Conservation (phyloP, 2,888 invertebrate species). For the Melangyna quadrimaculata region DNA sequence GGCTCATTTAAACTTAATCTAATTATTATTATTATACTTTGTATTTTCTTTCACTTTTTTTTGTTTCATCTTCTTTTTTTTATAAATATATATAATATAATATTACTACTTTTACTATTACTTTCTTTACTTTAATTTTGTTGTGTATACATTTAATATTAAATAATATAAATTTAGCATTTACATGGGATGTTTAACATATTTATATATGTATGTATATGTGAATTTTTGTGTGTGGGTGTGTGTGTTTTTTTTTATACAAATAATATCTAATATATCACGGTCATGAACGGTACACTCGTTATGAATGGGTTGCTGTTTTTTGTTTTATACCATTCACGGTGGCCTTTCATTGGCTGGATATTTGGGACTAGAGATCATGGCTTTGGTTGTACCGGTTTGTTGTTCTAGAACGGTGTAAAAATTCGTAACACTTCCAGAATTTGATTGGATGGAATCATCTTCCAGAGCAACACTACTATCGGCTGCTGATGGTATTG, state of each 20-base stretch:
- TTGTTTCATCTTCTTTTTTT: constrained; percentile 37
- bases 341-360: constrained; percentile 78
- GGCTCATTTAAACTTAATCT: constrained; percentile 31
- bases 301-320: not conserved
- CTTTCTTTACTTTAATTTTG: constrained; percentile 17
- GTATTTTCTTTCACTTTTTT: constrained; percentile 51
- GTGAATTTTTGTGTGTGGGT: not conserved
- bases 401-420: constrained; percentile 74
- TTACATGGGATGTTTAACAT: constrained; percentile 55
- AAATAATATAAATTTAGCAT: constrained; percentile 57
- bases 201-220: not conserved
- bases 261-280: constrained; percentile 58
- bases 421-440: constrained; percentile 71
- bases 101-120: constrained; percentile 21
- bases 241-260: constrained; percentile 7
- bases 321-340: constrained; percentile 71
- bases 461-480: constrained; percentile 87
- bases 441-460: constrained; percentile 79
- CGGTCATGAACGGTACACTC: constrained; percentile 50
- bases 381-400: constrained; percentile 73
- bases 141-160: constrained; percentile 52
- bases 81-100: constrained; percentile 62
- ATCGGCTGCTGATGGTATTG: constrained; percentile 88
- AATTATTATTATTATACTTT: constrained; percentile 42
- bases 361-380: constrained; percentile 75